Conservation (phyloP, 2,888 invertebrate species). For the Epistrophella euchroma region DNA sequence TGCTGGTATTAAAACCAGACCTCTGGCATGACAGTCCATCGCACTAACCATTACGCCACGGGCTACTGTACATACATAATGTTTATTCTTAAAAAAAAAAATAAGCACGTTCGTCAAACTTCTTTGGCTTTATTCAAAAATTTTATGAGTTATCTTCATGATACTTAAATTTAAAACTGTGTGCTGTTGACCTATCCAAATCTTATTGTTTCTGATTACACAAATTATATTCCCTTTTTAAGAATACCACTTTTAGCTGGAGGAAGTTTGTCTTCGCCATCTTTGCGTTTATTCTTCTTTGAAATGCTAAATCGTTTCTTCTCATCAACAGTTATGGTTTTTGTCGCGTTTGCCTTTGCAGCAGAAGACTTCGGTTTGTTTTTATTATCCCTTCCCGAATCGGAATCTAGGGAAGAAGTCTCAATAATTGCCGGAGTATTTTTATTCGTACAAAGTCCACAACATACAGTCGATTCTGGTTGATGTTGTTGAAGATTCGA, state of each 20-base stretch:
- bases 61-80: too few relatives aligned
- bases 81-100: too few relatives aligned
- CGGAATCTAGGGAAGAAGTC: slow-evolving; percentile 57
- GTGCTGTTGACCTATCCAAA: too few relatives aligned
- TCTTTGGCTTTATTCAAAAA: not conserved
- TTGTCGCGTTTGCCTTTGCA: slow-evolving; percentile 11
- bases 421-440: slow-evolving; percentile 55
- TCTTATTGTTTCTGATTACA: not conserved
- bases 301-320: slow-evolving; percentile 49
- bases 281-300: slow-evolving; percentile 35
- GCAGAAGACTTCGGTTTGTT: slow-evolving; percentile 11
- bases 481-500: not conserved
- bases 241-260: slow-evolving; percentile 9
- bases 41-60: too few relatives aligned
- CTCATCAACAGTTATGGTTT: slow-evolving; percentile 39
- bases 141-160: not conserved
- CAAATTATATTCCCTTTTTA: slow-evolving; percentile 21
- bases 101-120: too few relatives aligned
- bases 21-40: too few relatives aligned
- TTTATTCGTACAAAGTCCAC: slow-evolving; percentile 22
- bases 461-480: slow-evolving; percentile 30
- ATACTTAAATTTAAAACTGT: too few relatives aligned
- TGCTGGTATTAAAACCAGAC: too few relatives aligned
- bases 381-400: slow-evolving; percentile 47
- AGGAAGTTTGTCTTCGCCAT: not conserved